These are phyloP conservation scores for Osedax frankpressi DNA, from an alignment of 2,888 invertebrate species.

Conservation along the genomic window DNA sequence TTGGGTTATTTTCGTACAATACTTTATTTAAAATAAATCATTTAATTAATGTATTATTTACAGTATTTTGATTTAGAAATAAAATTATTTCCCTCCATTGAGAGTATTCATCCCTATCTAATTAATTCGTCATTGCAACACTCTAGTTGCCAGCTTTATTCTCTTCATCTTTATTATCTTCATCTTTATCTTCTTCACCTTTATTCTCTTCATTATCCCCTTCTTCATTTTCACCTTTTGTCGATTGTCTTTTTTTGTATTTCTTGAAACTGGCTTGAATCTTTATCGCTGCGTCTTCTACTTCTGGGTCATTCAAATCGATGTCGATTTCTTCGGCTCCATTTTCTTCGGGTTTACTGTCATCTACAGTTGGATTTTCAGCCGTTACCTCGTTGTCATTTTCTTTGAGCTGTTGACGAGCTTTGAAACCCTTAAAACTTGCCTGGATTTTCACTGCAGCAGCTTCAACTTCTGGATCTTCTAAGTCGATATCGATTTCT, in stretches of 20 bases:
- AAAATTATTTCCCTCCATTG: too few relatives aligned
- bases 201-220: neutral
- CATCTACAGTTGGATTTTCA: neutral
- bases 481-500: slow-evolving; percentile 8
- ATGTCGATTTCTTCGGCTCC: slow-evolving; percentile 30
- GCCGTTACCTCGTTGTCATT: neutral
- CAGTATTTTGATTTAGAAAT: too few relatives aligned
- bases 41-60: too few relatives aligned
- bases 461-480: neutral
- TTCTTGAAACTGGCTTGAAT: slow-evolving; percentile 24
- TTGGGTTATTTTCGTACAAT: too few relatives aligned
- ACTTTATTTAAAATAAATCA: too few relatives aligned
- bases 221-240: neutral
- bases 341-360: neutral
- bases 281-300: slow-evolving; percentile 25
- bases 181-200: neutral
- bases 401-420: neutral
- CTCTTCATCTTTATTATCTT: too few relatives aligned
- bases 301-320: slow-evolving; percentile 30
- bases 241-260: slow-evolving; percentile 20
- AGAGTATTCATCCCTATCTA: too few relatives aligned
- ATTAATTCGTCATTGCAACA: too few relatives aligned
- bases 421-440: too few relatives aligned
- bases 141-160: too few relatives aligned
- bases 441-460: neutral